These are phyloP conservation scores for Zaprionus davidi DNA, from an alignment of 1,140 invertebrate genomes.

Conservation along the genomic window DNA sequence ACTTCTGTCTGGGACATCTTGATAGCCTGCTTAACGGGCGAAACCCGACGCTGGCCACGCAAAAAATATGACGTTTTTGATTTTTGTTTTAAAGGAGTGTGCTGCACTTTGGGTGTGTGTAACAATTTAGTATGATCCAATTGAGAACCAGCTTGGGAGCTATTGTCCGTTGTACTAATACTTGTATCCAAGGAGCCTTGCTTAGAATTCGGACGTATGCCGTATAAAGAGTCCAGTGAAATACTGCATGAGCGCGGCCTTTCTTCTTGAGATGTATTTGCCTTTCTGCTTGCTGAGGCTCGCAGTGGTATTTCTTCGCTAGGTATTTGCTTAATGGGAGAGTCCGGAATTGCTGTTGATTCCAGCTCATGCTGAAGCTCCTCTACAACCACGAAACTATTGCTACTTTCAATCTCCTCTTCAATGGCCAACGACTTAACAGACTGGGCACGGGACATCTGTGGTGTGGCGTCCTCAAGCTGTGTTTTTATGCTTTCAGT, in stretches of 20 bases:
- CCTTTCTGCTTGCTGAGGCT: slow-evolving; percentile 21
- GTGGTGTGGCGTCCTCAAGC: slow-evolving; percentile 68
- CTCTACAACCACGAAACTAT: slow-evolving; percentile 75
- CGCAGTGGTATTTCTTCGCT: not conserved
- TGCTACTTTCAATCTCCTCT: slow-evolving; percentile 73
- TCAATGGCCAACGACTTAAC: slow-evolving; percentile 74
- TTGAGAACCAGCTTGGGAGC: slow-evolving; percentile 54
- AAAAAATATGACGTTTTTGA: slow-evolving; percentile 72
- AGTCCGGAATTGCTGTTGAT: slow-evolving; percentile 18
- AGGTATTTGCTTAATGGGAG: not conserved
- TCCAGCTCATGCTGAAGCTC: slow-evolving; percentile 59
- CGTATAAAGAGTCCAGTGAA: slow-evolving; percentile 72
- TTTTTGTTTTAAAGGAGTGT: slow-evolving; percentile 71
- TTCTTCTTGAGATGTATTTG: slow-evolving; percentile 12
- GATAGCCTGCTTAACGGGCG: slow-evolving; percentile 76
- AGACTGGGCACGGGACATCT: slow-evolving; percentile 73
- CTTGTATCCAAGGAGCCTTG: slow-evolving; percentile 59
- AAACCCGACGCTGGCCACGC: slow-evolving; percentile 67
- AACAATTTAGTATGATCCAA: slow-evolving; percentile 29
- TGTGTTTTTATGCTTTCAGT: slow-evolving; percentile 78
- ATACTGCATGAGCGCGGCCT: slow-evolving; percentile 55
- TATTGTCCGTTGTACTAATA: slow-evolving; percentile 59
- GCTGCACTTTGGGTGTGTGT: slow-evolving; percentile 35
- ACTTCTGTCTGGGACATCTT: slow-evolving; percentile 74
- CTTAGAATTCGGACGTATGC: slow-evolving; percentile 57